phyloP scores from a whole-genome alignment of 1,140 invertebrate genomes.

The Augochlora pura region DNA sequence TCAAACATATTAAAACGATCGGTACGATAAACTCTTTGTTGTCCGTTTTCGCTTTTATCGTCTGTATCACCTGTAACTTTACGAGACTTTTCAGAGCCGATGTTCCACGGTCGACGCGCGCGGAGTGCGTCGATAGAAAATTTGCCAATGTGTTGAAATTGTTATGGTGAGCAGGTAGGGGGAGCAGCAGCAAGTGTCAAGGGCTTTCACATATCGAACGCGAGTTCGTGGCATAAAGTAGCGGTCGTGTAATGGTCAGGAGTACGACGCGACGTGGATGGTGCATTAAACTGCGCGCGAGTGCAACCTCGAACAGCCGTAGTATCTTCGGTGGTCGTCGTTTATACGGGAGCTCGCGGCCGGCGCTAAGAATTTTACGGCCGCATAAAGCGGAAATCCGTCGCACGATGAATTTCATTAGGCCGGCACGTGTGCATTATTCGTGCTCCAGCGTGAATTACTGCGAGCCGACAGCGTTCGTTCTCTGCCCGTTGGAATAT shows the following conservation, averaged over 20 bases:
- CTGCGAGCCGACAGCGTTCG: neutral
- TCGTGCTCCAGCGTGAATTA: neutral
- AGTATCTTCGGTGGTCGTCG: neutral
- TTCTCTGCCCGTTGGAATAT: neutral
- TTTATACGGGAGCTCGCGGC: constrained; percentile 8
- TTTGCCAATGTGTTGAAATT: too few species aligned
- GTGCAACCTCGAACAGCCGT: neutral
- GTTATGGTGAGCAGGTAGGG: too few species aligned
- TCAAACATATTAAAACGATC: too few species aligned
- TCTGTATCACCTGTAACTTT: too few species aligned
- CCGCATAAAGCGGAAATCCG: constrained; percentile 42
- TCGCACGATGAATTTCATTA: constrained; percentile 50
- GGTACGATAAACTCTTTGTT: too few species aligned
- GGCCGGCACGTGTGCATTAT: neutral
- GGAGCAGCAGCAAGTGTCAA: too few species aligned
- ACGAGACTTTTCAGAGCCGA: too few species aligned
- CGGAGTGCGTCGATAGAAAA: too few species aligned
- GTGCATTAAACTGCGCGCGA: constrained; percentile 19
- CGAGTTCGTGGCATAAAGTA: neutral
- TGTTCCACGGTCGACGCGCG: too few species aligned
- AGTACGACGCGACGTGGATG: neutral
- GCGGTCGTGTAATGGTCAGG: constrained; percentile 11
- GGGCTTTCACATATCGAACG: neutral
- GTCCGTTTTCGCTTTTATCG: too few species aligned
- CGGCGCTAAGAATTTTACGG: constrained; percentile 55